Evolutionary conservation across 2,888 invertebrate species (phyloP), one percentile per base, ranked within the genome.

Genomic region (Coelopa pilipes): DNA sequence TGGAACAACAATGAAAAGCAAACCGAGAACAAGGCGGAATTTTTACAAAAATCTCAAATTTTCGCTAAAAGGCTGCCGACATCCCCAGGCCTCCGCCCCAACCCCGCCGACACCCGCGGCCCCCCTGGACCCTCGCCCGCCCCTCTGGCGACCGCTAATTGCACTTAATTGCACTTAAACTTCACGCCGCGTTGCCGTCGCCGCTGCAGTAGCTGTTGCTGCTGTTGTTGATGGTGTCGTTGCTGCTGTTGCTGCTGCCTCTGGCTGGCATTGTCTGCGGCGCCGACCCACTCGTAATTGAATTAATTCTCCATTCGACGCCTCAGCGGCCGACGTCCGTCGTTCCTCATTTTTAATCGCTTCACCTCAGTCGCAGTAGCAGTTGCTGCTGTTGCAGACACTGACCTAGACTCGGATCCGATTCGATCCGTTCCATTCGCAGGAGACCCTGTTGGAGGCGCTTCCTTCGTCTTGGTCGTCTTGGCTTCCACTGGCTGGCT

Each of bases 131-230:
- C 57, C 21, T 57, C 15, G 34, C 62, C 21, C 17, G 21, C 19
- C 19, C 34, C 34, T 34, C 34, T 57, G 19, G 34, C 34, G 34
- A 34, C 34, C 21, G 76, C 74, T 79, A 86, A 85, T 86, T 86
- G 80, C 81, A 79, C 80, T 80, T 85, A 85, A 85, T 86, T 85
- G 82, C 82, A 77, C 74, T 76, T 78, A 78, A 76, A 80, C 78
- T 78, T 77, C 76, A 78, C 69, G 59, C 59, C 57, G 46, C 21
- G 49, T 34, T 59, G 49, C 59, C n/a, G 53, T 9, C 7, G 34
- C 5, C 34, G 62, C n/a, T 24, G 15, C 62, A 34, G 34, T 34
- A 4, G 34, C 7, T 34, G 34, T 34, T 34, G 34, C 7, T 34
- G 34, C 34, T 34, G 34, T 34, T 34, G 34, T 34, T 34, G 34